These are phyloP conservation scores for Neoaliturus tenellus DNA, from an alignment of 2,888 invertebrate genomes.

Conservation along the genomic window DNA sequence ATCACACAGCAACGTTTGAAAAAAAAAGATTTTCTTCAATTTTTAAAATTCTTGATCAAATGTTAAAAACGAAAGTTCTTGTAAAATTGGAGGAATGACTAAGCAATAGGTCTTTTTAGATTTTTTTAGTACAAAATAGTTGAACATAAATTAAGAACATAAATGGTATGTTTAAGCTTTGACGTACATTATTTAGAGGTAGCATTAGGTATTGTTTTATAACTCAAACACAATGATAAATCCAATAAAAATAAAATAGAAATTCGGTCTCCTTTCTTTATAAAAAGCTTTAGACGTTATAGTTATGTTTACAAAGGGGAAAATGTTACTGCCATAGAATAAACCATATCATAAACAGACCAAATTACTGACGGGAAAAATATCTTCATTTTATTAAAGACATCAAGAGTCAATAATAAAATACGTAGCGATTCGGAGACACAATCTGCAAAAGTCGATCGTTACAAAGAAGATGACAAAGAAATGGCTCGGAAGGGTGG, in stretches of 20 bases:
- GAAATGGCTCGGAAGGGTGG: neutral
- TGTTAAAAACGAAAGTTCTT: too few species aligned
- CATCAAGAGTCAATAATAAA: slow-evolving; percentile 30
- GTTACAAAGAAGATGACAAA: neutral
- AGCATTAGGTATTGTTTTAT: too few species aligned
- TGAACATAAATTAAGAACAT: too few species aligned
- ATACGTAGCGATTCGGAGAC: neutral
- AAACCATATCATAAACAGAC: slow-evolving; percentile 21
- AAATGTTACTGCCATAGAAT: neutral
- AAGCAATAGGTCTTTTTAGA: too few species aligned
- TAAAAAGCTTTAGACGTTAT: neutral
- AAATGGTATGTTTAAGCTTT: too few species aligned
- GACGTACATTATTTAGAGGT: too few species aligned
- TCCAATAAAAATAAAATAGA: slow-evolving; percentile 2
- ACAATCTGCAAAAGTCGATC: neutral
- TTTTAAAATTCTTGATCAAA: too few species aligned
- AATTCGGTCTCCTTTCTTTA: neutral
- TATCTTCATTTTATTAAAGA: slow-evolving; percentile 20
- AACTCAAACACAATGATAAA: neutral
- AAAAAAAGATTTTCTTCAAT: too few species aligned
- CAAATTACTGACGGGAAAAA: slow-evolving; percentile 15
- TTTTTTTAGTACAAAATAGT: too few species aligned
- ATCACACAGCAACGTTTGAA: too few species aligned
- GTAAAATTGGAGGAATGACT: too few species aligned
- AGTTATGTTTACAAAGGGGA: slow-evolving; percentile 19